Evolutionary conservation across 1,140 invertebrate species (phyloP), one percentile per base, ranked within the genome.

Genomic region (Meloidogyne exigua): DNA sequence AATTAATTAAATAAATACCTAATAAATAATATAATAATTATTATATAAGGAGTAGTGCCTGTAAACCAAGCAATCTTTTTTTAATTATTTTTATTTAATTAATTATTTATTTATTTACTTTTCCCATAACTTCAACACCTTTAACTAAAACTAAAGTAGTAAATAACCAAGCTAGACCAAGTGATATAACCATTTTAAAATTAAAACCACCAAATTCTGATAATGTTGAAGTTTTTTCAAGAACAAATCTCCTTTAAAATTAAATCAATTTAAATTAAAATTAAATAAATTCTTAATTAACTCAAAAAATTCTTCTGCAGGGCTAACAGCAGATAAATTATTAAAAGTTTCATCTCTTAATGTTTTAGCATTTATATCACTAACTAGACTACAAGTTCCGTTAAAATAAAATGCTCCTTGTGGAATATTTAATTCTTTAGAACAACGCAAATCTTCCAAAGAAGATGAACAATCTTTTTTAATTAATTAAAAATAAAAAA

Each of bases 261-360:
- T 23, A 64, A 57, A 68, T 75, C 76, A 64, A n/a, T 28, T 42
- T 69, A 15, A 57, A 5, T 71, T 32, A 32, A 32, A 32, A 32
- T 3, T 32, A 32, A 7, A 32, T 3, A 32, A 32, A 32, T 26
- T 26, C 13, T 62, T 44, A n/a, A 72, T 42, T 28, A 28, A 81
- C 80, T 81, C 80, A 66, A 80, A 81, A 73, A 81, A 81, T 65
- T 81, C 82, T 65, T 84, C 82, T 2, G 82, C 69, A 26, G 80
- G 79, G 65, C 76, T 79, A 66, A 80, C 72, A 11, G 80, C 36
- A 21, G 77, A 49, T 63, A 67, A 44, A 3, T 15, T 21, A 42
- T 42, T 21, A 66, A 83, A 83, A 18, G 69, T 69, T 63, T 26
- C 23, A 44, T 72, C 74, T 42, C 39, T 36, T 15, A 70, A 57